These are phyloP conservation scores for Lomographa bimaculata DNA, from an alignment of 2,888 invertebrate species.

Conservation along the genomic window DNA sequence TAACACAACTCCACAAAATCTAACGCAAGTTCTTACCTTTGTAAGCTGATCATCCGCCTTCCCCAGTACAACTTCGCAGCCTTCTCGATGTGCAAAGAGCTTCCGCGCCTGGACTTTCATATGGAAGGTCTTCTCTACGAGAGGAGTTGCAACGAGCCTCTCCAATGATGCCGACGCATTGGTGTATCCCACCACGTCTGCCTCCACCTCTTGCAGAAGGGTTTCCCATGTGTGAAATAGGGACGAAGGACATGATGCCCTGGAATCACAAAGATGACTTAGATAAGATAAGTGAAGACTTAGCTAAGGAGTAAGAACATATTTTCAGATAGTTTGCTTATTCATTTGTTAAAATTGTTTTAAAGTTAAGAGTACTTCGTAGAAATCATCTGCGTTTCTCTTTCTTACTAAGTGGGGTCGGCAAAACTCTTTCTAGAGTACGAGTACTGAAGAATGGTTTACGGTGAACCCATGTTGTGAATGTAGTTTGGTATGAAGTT, in stretches of 20 bases:
- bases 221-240: slow-evolving; percentile 96
- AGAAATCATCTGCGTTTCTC: no score
- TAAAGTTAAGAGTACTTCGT: no score
- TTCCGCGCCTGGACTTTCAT: slow-evolving; percentile 96
- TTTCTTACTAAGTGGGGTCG: no score
- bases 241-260: slow-evolving; percentile 89
- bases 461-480: no score
- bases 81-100: slow-evolving; percentile 95
- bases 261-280: slow-evolving; percentile 51
- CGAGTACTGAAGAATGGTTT: no score
- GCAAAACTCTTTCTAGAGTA: no score
- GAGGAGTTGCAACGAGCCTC: slow-evolving; percentile 90
- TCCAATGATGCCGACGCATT: slow-evolving; percentile 92
- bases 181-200: slow-evolving; percentile 93
- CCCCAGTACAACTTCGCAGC: slow-evolving; percentile 93
- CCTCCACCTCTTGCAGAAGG: slow-evolving; percentile 94
- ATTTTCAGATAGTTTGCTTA: no score
- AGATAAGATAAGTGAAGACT: neutral
- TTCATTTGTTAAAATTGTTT: no score
- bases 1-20: no score
- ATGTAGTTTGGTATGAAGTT: no score
- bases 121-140: slow-evolving; percentile 94
- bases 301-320: no score
- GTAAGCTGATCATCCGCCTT: slow-evolving; percentile 87
- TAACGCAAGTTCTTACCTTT: slow-evolving; percentile 67